phyloP scores from a whole-genome alignment of 2,888 invertebrate species.

The Coenonympha glycerion region DNA sequence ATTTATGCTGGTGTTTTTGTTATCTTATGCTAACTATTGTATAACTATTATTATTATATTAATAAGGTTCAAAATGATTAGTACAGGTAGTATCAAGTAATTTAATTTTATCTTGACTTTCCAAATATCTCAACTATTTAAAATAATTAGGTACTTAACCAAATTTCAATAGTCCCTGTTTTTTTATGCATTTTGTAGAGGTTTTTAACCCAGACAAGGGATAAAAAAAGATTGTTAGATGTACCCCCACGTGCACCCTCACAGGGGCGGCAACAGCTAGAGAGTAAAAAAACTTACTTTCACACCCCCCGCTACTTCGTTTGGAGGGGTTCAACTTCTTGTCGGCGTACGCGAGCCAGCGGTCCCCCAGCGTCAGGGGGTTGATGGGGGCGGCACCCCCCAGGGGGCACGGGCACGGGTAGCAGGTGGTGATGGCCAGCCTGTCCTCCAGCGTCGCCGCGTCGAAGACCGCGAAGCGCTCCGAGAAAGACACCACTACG shows the following conservation, averaged over 20 bases:
- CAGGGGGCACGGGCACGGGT: constrained; percentile 86
- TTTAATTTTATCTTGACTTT: too few species aligned
- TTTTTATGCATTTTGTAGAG: too few species aligned
- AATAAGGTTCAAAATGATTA: too few species aligned
- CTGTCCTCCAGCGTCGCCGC: constrained; percentile 90
- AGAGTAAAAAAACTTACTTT: constrained; percentile 78
- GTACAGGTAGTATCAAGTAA: too few species aligned
- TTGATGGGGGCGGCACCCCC: constrained; percentile 73
- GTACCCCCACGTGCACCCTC: too few species aligned
- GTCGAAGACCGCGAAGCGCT: constrained; percentile 93
- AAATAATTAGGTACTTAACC: too few species aligned
- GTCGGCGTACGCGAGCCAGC: constrained; percentile 91
- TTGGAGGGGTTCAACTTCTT: constrained; percentile 86
- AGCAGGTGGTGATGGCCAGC: constrained; percentile 91
- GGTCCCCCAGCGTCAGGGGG: constrained; percentile 90
- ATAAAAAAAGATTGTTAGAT: too few species aligned
- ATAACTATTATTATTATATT: not conserved
- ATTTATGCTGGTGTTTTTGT: constrained; percentile 4
- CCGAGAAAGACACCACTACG: constrained; percentile 90
- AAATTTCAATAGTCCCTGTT: too few species aligned
- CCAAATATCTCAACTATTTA: too few species aligned
- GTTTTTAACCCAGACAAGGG: too few species aligned
- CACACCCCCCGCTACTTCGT: constrained; percentile 88
- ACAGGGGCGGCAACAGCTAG: too few species aligned
- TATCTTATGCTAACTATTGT: constrained; percentile 11